A percentile compares a stretch with the other conserved stretches of the same genome.
Conservation (phyloP, 2,797 vertebrate species). For the Hoplostethus mediterraneus region DNA sequence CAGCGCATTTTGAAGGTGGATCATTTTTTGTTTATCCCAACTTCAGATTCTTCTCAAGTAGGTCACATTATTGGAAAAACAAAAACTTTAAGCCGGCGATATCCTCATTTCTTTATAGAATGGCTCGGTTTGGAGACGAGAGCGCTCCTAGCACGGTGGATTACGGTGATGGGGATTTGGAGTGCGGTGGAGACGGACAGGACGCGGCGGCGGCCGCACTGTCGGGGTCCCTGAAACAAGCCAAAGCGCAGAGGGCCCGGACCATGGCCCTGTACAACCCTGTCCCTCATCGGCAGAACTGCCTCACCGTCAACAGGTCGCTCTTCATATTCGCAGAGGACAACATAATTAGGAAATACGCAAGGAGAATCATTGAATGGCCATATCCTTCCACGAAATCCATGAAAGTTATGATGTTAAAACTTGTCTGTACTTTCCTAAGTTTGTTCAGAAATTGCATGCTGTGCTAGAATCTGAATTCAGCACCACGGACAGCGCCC, state of each 20-base stretch:
- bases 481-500: constrained; percentile 70
- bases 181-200: constrained; percentile 89
- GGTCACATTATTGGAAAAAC: constrained; percentile 35
- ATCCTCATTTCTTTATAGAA: constrained; percentile 86
- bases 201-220: constrained; percentile 85
- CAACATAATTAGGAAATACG: constrained; percentile 96
- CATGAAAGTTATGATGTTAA: background rate
- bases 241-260: constrained; percentile 96
- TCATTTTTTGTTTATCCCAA: constrained; percentile 24
- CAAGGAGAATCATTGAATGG: constrained; percentile 97
- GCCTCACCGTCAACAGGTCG: constrained; percentile 99
- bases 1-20: constrained; percentile 75
- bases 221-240: constrained; percentile 93
- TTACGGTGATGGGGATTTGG: constrained; percentile 89
- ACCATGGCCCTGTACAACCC: constrained; percentile 99
- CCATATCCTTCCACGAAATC: constrained; percentile 94
- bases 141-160: constrained; percentile 88
- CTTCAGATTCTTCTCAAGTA: constrained; percentile 20
- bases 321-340: constrained; percentile 98
- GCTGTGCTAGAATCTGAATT: background rate
- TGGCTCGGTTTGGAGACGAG: constrained; percentile 97
- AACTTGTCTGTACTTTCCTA: background rate
- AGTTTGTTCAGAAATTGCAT: constrained; percentile 4
- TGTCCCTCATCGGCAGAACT: constrained; percentile 96
- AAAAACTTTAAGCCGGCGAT: constrained; percentile 56